Evolutionary conservation across 2,797 vertebrate species (phyloP), one percentile per base, ranked within the genome.

Genomic region (Thalassophryne amazonica): DNA sequence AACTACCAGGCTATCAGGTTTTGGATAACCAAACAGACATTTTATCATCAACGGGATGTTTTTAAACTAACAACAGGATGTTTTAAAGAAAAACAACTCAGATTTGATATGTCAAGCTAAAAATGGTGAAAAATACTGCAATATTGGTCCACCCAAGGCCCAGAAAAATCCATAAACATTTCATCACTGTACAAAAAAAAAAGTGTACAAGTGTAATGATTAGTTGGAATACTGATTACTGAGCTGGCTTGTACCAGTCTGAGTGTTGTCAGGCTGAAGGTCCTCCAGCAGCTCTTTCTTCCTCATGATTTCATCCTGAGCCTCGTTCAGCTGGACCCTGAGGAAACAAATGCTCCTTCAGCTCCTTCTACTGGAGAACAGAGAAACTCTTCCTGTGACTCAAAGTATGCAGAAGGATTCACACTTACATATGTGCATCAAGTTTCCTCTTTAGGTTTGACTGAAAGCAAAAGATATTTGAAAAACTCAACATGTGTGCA

Each of bases 301-400:
- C 87, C 96, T 99, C 91, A 98, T 92, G 51, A 99, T 89, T 80
- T 98, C 95, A 60, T 99, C 94, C 56, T 99, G 94, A 56, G 96
- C 95, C 70, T 98, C 93, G 1, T 95, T 98, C 60, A 99, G 48
- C 68, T 97, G 96, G 23, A 97, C 94, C 94, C 97, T 99, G 48
- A 22, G 3, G 48, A 70, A 54, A 54, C 3, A 65, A 29, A 29
- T 0, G 6, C 0, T 4, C 11, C 17, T 53, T 63, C 34, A 73
- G 2, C 25, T 15, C 22, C 37, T 19, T 38, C 41, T 39, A n/a
- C 4, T 49, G 41, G 37, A 34, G 2, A 64, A 37, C 8, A 32
- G 3, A 2, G 2, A 36, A 9, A 49, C n/a, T 23, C 0, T 30
- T 34, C 35, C 17, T 4, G 34, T 7, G 23, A 7, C 7, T 4